Evolutionary conservation across 2,113 vertebrate species (phyloP).

Genomic region (Scomber scombrus): DNA sequence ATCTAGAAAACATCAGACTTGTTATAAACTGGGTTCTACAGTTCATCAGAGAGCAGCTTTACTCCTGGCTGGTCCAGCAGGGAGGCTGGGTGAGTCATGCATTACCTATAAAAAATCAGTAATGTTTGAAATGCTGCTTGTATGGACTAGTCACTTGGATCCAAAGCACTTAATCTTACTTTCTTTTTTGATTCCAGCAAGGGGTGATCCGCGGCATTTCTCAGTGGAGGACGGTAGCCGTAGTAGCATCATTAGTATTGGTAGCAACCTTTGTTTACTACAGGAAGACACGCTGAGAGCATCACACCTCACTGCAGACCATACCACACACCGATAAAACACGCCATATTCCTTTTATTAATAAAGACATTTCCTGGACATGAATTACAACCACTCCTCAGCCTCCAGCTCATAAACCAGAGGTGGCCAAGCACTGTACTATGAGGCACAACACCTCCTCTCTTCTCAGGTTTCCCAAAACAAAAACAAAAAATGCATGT

Average conservation of each 20-base stretch:
- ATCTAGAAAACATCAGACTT: constrained; percentile 76
- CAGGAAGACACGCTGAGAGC: constrained; percentile 75
- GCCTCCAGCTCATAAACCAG: not conserved
- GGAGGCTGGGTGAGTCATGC: constrained; percentile 85
- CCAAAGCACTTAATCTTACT: not conserved
- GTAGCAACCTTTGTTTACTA: constrained; percentile 77
- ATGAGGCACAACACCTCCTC: not conserved
- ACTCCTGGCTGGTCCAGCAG: constrained; percentile 82
- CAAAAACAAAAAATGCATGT: constrained; percentile 3
- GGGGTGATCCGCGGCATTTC: constrained; percentile 76
- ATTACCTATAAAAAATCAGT: not conserved
- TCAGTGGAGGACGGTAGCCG: constrained; percentile 75
- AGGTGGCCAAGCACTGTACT: not conserved
- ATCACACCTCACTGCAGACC: not conserved
- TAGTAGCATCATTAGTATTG: constrained; percentile 78
- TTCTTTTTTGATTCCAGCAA: constrained; percentile 55
- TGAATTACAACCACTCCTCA: constrained; percentile 23
- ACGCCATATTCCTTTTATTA: not conserved
- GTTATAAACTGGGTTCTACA: constrained; percentile 84
- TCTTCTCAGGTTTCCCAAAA: constrained; percentile 44
- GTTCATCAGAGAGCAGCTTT: constrained; percentile 79
- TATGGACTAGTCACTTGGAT: fast-evolving
- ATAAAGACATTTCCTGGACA: not conserved
- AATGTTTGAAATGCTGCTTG: not conserved
- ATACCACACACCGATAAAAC: not conserved